A percentile compares a stretch with the other conserved stretches of the same genome.
These are phyloP conservation scores for Diabrotica balteata DNA, from an alignment of 2,888 invertebrate genomes.

Conservation along the genomic window DNA sequence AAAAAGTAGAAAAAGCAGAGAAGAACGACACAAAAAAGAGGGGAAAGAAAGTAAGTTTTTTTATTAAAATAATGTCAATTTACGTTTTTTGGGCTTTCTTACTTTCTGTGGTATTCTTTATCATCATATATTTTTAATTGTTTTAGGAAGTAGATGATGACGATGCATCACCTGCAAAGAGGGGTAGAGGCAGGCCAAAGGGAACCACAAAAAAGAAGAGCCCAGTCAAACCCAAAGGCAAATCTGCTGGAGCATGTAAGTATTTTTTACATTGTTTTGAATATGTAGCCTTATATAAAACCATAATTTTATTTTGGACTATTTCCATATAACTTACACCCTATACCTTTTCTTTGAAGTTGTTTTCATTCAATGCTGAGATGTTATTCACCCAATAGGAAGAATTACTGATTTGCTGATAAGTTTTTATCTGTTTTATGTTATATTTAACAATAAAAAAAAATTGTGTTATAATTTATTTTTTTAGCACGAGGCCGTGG, in stretches of 20 bases:
- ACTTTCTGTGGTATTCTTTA: no score
- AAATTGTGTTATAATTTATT: neutral
- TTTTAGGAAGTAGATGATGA: constrained; percentile 46
- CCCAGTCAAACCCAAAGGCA: constrained; percentile 58
- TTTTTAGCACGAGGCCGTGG: constrained; percentile 56
- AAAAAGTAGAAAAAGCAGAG: constrained; percentile 42
- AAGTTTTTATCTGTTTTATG: no score
- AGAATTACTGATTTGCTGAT: no score
- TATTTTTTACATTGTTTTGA: neutral
- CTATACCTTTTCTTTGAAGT: no score
- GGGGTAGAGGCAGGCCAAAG: constrained; percentile 66
- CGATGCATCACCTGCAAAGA: constrained; percentile 59
- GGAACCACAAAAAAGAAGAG: constrained; percentile 63
- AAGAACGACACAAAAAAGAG: constrained; percentile 46
- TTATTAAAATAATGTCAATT: neutral
- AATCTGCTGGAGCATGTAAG: constrained; percentile 38
- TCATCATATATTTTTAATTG: constrained; percentile 12
- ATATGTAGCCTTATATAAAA: neutral
- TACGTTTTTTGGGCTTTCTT: neutral
- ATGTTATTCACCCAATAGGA: no score
- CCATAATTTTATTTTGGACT: no score
- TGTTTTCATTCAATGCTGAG: no score
- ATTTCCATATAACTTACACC: no score
- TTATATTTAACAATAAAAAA: no score
- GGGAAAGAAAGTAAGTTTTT: constrained; percentile 44